Conservation (phyloP, 2,113 vertebrate genomes). For the Nanorana parkeri region DNA sequence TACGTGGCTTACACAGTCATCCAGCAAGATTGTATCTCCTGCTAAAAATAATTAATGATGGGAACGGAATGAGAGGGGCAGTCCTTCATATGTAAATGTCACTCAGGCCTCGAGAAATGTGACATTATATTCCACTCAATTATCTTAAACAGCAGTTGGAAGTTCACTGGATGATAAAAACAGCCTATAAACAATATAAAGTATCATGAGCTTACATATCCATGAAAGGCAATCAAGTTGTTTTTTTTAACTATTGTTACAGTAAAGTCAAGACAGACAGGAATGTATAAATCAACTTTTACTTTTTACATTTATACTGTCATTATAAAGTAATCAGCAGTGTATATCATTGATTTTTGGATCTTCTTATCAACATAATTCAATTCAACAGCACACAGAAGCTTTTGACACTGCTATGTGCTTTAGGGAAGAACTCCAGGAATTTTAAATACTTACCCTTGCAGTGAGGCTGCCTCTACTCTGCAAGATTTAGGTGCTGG, state of each 20-base stretch:
- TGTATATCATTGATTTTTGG: too few relatives aligned
- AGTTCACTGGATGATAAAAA: slow-evolving; percentile 6
- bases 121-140: slow-evolving; percentile 34
- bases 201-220: slow-evolving; percentile 7
- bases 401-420: too few relatives aligned
- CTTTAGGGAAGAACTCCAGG: too few relatives aligned
- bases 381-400: too few relatives aligned
- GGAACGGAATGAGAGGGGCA: slow-evolving; percentile 7
- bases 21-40: slow-evolving; percentile 10
- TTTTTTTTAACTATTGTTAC: slow-evolving; percentile 11
- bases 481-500: too few relatives aligned
- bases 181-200: slow-evolving; percentile 11
- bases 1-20: not conserved
- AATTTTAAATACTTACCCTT: too few relatives aligned
- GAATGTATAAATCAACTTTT: too few relatives aligned
- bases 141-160: slow-evolving; percentile 15
- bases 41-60: slow-evolving; percentile 25
- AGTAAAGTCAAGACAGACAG: too few relatives aligned
- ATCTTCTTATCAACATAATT: too few relatives aligned
- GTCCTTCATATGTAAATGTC: slow-evolving; percentile 24
- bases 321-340: too few relatives aligned
- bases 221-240: slow-evolving; percentile 1
- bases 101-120: slow-evolving; percentile 9
- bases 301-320: too few relatives aligned
- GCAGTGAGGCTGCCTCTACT: too few relatives aligned